A percentile compares a stretch with the other conserved stretches of the same genome.
Conservation (phyloP, 2,113 vertebrate genomes). For the Serilophus lunatus region DNA sequence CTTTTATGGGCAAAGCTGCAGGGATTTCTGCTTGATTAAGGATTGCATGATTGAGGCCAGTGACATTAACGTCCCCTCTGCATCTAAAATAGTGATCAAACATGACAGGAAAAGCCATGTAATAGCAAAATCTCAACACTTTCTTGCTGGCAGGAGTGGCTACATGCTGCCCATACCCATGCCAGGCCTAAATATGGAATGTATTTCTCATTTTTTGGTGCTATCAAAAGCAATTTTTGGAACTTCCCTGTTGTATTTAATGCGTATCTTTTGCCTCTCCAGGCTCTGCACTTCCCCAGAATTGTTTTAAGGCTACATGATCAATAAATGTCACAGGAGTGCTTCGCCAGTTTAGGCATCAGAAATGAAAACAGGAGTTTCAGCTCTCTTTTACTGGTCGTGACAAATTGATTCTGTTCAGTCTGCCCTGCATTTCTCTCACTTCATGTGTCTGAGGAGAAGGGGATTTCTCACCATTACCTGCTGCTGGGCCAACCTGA, state of each 20-base stretch:
- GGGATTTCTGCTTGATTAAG: conserved; percentile 58
- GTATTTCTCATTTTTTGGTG: neutral
- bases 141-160: neutral
- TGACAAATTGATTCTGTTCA: conserved; percentile 16
- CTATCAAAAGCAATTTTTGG: neutral
- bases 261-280: neutral
- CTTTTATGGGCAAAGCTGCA: conserved; percentile 17
- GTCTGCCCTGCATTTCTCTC: neutral
- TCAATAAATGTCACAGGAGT: conserved; percentile 35
- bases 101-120: neutral
- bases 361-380: conserved; percentile 38
- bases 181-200: neutral
- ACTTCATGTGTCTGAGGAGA: neutral
- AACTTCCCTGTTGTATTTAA: neutral
- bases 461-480: neutral
- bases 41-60: conserved; percentile 37
- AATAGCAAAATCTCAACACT: neutral
- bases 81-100: conserved; percentile 6
- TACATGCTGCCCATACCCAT: neutral
- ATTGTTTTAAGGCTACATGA: neutral
- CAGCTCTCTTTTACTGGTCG: neutral
- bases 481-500: neutral
- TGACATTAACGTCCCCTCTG: conserved; percentile 40
- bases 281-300: neutral
- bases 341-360: conserved; percentile 10